Evolutionary conservation across 92 coral and sea anemone species (phyloP), one percentile per base, ranked within the genome.

Genomic region (Plumapathes pennacea): DNA sequence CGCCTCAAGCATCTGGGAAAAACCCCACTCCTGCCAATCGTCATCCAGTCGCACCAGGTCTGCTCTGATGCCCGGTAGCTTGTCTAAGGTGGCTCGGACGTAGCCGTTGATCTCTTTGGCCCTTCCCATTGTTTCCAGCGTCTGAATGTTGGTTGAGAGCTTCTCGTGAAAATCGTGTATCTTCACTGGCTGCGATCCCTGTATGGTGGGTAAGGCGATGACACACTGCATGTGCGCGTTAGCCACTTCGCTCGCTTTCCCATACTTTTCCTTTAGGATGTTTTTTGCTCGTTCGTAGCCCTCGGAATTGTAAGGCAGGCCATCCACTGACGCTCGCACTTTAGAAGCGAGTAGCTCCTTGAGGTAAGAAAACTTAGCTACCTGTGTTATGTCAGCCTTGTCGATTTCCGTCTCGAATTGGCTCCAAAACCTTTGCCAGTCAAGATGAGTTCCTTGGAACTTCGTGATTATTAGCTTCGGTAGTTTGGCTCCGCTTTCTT

Each of bases 401-500:
- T 79, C 85, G 15, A 64, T 73, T 46, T 80, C 76, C 0, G 74
- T 62, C 25, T 80, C 81, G 32, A 54, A 80, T 34, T 80, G 81
- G 21, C 39, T 49, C 85, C 85, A 79, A 55, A 79, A 71, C 50
- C 69, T 41, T 12, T 28, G 10, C 71, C 76, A 64, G 39, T 62
- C 86, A 2, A 64, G 48, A 15, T 64, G 75, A 12, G 76, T 80
- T 15, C 86, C 86, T 42, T 72, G 86, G 43, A 80, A 81, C 22
- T 61, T 52, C 9, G 76, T 74, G 11, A 81, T 72, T 3, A 57
- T 72, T 9, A 81, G 61, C 38, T 65, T 73, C 10, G 77, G 77
- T 31, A 66, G 42, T 47, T 74, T 74, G 11, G 64, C 83, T 38
- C 57, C 34, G n/a, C n/a, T n/a, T n/a, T n/a, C n/a, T n/a, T n/a